phyloP scores from a whole-genome alignment of 2,888 invertebrate species.

The Germaria angustata region DNA sequence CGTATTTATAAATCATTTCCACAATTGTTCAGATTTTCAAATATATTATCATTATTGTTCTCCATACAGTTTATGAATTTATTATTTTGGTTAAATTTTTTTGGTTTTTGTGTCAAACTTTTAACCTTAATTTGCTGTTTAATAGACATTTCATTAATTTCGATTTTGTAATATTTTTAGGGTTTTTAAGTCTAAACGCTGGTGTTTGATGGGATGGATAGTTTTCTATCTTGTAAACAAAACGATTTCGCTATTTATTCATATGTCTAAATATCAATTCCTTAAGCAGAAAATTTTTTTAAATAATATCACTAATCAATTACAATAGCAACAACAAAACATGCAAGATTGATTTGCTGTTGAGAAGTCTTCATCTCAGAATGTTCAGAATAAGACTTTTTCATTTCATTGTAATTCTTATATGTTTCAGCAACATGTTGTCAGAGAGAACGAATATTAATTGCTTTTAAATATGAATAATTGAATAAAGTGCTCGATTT shows the following conservation, averaged over 20 bases:
- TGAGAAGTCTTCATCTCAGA: no score
- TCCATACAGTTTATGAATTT: not conserved
- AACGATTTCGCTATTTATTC: not conserved
- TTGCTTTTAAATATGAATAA: no score
- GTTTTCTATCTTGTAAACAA: not conserved
- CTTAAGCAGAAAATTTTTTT: not conserved
- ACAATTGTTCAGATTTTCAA: not conserved
- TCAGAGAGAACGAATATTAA: no score
- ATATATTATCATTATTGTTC: not conserved
- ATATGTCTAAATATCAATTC: not conserved
- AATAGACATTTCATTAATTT: slow-evolving; percentile 54
- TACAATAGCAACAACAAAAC: no score
- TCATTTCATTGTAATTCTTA: no score
- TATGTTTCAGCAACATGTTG: no score
- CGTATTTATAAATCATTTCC: not conserved
- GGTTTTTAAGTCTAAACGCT: not conserved
- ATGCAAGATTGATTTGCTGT: no score
- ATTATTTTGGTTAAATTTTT: not conserved
- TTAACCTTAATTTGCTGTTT: slow-evolving; percentile 55
- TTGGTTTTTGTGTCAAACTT: slow-evolving; percentile 46
- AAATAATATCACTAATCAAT: not conserved
- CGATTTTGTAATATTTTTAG: slow-evolving; percentile 1
- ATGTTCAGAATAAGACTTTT: no score
- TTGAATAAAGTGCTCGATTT: no score
- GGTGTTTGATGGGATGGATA: slow-evolving; percentile 9